phyloP scores from a whole-genome alignment of 2,888 invertebrate species.

The Standfussiana lucernea region DNA sequence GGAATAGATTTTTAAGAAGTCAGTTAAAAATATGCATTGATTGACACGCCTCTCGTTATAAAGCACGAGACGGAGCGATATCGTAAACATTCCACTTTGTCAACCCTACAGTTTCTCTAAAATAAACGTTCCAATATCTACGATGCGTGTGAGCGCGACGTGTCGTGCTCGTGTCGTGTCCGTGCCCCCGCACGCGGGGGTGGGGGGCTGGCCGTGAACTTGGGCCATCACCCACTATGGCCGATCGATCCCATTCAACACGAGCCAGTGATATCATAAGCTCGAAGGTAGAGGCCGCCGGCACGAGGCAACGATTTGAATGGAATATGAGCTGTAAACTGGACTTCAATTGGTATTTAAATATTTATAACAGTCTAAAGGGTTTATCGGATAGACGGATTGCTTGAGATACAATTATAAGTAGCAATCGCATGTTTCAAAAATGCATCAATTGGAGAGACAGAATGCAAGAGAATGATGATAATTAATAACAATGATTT shows the following conservation, averaged over 20 bases:
- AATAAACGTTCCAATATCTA: slow-evolving; percentile 57
- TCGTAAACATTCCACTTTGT: slow-evolving; percentile 6
- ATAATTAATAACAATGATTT: slow-evolving; percentile 1
- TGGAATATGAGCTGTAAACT: slow-evolving; percentile 46
- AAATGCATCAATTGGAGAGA: background rate
- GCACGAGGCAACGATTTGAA: slow-evolving; percentile 45
- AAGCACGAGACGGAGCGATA: slow-evolving; percentile 25
- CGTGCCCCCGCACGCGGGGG: background rate
- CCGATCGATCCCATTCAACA: slow-evolving; percentile 50
- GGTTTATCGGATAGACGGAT: slow-evolving; percentile 13
- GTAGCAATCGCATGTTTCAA: background rate
- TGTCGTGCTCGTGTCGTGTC: slow-evolving; percentile 37
- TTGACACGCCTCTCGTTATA: slow-evolving; percentile 42
- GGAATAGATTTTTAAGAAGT: slow-evolving; percentile 40
- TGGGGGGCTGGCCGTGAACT: slow-evolving; percentile 61
- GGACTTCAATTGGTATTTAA: slow-evolving; percentile 18
- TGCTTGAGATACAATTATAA: slow-evolving; percentile 2
- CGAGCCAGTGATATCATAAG: slow-evolving; percentile 24
- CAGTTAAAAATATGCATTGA: slow-evolving; percentile 32
- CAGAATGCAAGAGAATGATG: background rate
- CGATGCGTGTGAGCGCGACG: slow-evolving; percentile 47
- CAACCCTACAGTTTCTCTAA: slow-evolving; percentile 56
- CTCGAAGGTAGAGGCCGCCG: slow-evolving; percentile 25
- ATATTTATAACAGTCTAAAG: slow-evolving; percentile 15
- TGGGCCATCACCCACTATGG: slow-evolving; percentile 45